Conservation (phyloP, 2,797 vertebrate genomes). For the Morus bassanus region DNA sequence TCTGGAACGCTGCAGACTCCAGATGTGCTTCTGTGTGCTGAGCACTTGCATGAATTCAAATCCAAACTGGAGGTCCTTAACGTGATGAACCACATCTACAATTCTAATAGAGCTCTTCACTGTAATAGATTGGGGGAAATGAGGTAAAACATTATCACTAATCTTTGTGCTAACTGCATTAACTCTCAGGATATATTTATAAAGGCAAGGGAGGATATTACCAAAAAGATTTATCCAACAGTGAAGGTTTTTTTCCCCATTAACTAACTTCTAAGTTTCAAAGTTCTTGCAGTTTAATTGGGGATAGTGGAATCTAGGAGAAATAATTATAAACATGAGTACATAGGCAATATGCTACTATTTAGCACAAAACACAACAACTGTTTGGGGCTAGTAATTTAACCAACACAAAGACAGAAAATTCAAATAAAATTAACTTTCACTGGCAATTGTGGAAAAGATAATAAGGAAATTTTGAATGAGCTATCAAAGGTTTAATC, state of each 20-base stretch:
- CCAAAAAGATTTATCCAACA: constrained; percentile 15
- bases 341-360: background rate
- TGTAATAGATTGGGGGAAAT: constrained; percentile 26
- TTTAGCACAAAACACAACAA: background rate
- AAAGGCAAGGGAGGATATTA: constrained; percentile 13
- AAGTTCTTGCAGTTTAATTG: constrained; percentile 31
- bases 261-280: constrained; percentile 11
- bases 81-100: background rate
- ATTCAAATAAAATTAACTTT: background rate
- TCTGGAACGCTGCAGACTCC: background rate
- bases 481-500: background rate
- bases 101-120: background rate
- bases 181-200: constrained; percentile 8
- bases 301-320: background rate
- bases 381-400: background rate
- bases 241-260: background rate
- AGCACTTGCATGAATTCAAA: background rate
- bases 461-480: background rate
- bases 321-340: constrained; percentile 7
- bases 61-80: background rate
- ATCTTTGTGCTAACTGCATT: background rate
- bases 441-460: background rate
- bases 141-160: constrained; percentile 10
- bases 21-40: background rate
- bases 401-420: background rate